phyloP scores from a whole-genome alignment of 1,140 invertebrate genomes.

The Formica selysi region DNA sequence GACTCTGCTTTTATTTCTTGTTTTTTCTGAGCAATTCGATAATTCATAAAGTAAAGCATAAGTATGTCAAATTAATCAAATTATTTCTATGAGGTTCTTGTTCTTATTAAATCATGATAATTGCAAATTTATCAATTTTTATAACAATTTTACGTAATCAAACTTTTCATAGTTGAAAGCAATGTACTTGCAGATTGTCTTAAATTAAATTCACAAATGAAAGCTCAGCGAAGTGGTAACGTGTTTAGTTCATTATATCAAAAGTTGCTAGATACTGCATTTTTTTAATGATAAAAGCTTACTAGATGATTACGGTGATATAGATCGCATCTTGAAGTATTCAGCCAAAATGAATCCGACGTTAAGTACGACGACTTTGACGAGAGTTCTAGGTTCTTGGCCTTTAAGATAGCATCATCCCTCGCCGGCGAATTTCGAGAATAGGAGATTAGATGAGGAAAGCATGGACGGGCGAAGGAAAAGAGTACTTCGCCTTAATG shows the following conservation, averaged over 20 bases:
- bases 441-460: constrained; percentile 54
- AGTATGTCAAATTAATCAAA: background rate
- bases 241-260: background rate
- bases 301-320: constrained; percentile 5
- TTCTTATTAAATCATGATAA: background rate
- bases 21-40: background rate
- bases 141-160: background rate
- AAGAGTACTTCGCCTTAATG: constrained; percentile 66
- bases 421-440: constrained; percentile 17
- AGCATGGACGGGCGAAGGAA: constrained; percentile 28
- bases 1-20: background rate
- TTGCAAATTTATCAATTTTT: background rate
- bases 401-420: constrained; percentile 35
- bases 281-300: constrained; percentile 28
- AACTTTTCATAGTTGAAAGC: background rate
- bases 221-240: background rate
- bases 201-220: background rate
- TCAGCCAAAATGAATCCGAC: background rate
- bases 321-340: background rate
- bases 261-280: background rate
- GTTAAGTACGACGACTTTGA: constrained; percentile 32
- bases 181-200: background rate
- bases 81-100: background rate
- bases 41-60: background rate
- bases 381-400: constrained; percentile 28